Conservation (phyloP, 2,113 vertebrate genomes). For the Serinus canaria region DNA sequence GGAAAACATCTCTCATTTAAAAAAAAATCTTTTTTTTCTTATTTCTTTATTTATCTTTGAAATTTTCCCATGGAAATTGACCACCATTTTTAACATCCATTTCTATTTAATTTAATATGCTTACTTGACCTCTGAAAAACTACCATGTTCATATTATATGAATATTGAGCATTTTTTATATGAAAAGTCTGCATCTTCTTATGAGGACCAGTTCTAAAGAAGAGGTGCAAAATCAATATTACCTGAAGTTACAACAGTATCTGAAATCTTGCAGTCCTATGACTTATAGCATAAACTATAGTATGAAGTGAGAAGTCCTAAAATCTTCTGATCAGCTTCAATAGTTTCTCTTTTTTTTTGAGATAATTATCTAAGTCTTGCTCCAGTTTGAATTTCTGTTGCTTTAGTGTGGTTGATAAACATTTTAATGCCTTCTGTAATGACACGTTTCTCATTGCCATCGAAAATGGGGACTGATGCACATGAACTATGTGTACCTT, state of each 20-base stretch:
- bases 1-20: neutral
- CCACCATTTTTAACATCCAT: neutral
- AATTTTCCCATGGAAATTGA: neutral
- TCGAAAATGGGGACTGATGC: neutral
- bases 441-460: neutral
- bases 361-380: neutral
- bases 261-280: neutral
- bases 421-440: neutral
- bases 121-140: neutral
- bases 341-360: neutral
- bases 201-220: neutral
- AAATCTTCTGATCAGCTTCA: neutral
- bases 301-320: neutral
- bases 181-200: neutral
- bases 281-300: neutral
- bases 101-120: neutral
- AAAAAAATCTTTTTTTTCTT: neutral
- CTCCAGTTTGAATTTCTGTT: neutral
- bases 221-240: neutral
- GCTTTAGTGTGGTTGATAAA: neutral
- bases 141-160: neutral
- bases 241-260: neutral
- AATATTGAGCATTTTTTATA: accelerated
- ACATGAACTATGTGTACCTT: neutral
- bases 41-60: neutral